These are phyloP conservation scores for Parauchenoglanis punctatus DNA, from an alignment of 2,797 vertebrate species.

Conservation along the genomic window DNA sequence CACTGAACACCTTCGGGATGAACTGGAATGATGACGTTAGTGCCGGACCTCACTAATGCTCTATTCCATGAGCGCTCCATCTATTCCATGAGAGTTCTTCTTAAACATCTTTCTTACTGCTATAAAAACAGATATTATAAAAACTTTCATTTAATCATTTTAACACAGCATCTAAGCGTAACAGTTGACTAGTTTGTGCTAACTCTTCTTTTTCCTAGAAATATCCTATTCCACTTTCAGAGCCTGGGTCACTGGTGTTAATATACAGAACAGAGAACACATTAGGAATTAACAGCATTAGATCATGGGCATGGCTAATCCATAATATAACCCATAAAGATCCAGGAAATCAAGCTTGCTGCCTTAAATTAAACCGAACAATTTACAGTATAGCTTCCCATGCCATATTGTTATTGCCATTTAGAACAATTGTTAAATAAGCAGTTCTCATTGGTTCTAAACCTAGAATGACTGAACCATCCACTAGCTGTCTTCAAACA, in stretches of 20 bases:
- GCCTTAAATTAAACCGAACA: neutral
- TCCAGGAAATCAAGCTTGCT: neutral
- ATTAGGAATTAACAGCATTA: neutral
- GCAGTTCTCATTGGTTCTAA: neutral
- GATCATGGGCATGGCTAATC: neutral
- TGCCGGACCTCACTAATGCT: neutral
- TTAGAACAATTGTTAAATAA: conserved; percentile 20
- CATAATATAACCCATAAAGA: neutral
- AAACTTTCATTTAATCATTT: neutral
- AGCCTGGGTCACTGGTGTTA: neutral
- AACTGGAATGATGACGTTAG: neutral
- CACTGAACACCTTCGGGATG: neutral
- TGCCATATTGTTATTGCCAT: neutral
- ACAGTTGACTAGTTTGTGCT: neutral
- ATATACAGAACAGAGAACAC: neutral
- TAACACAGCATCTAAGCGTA: neutral
- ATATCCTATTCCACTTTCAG: neutral
- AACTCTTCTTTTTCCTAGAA: neutral
- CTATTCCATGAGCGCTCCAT: neutral
- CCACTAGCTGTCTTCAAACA: conserved; percentile 39
- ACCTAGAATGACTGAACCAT: conserved; percentile 11
- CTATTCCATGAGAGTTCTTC: neutral
- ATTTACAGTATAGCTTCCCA: neutral
- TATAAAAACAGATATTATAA: neutral
- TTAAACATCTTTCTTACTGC: neutral